Conservation (phyloP, 2,113 vertebrate genomes). For the Lampris megalopsis region DNA sequence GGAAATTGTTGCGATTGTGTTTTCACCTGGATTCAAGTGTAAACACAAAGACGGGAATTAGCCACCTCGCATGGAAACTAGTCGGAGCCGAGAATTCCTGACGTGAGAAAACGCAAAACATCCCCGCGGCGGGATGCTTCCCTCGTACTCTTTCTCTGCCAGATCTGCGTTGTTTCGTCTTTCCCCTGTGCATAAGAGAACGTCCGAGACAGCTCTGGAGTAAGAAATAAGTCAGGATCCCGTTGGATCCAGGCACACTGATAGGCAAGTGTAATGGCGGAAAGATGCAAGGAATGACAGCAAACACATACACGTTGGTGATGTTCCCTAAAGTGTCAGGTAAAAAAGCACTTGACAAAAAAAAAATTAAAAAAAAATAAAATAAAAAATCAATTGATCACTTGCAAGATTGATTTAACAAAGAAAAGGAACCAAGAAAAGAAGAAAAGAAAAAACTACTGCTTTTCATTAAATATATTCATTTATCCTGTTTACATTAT, state of each 20-base stretch:
- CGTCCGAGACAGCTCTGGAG: constrained; percentile 31
- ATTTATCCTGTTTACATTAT: constrained; percentile 76
- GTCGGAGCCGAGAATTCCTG: constrained; percentile 36
- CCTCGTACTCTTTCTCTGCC: constrained; percentile 26
- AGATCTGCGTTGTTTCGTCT: constrained; percentile 47
- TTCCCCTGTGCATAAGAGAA: constrained; percentile 63
- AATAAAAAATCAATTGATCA: constrained; percentile 76
- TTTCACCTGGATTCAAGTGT: constrained; percentile 41
- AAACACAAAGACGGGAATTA: constrained; percentile 23
- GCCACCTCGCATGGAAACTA: constrained; percentile 31
- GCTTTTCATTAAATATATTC: constrained; percentile 82
- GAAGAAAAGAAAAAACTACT: constrained; percentile 62
- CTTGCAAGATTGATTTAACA: constrained; percentile 79
- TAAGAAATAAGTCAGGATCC: constrained; percentile 55
- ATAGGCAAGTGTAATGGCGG: constrained; percentile 33
- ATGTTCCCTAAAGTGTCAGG: constrained; percentile 62
- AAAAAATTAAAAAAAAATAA: constrained; percentile 22
- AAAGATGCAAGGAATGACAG: constrained; percentile 57
- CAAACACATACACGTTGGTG: constrained; percentile 37
- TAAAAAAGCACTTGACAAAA: constrained; percentile 66
- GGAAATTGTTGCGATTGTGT: constrained; percentile 37
- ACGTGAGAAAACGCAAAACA: constrained; percentile 30
- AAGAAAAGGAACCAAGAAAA: constrained; percentile 51
- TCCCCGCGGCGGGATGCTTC: constrained; percentile 2
- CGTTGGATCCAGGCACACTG: constrained; percentile 63